Conservation (phyloP, 2,797 vertebrate species). For the Vultur gryphus region DNA sequence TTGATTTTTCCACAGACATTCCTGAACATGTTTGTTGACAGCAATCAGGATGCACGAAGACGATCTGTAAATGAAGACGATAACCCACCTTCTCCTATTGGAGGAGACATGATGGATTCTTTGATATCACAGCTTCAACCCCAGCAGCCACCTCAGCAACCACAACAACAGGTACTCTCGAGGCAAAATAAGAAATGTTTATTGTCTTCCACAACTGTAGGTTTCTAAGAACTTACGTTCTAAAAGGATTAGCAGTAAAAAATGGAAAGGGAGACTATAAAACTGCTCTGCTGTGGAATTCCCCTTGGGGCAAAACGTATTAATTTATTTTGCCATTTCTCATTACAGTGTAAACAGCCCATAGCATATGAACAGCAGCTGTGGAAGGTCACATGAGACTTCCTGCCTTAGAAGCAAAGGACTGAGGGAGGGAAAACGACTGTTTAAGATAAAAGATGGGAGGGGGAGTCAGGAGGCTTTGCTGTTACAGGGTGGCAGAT, state of each 20-base stretch:
- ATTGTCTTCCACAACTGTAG: neutral
- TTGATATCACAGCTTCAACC: slow-evolving; percentile 89
- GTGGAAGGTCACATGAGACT: slow-evolving; percentile 1
- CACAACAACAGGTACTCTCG: slow-evolving; percentile 69
- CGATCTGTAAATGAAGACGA: slow-evolving; percentile 97
- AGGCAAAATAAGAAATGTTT: slow-evolving; percentile 12
- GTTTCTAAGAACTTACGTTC: neutral
- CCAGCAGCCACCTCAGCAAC: slow-evolving; percentile 74
- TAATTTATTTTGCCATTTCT: slow-evolving; percentile 37
- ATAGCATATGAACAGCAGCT: neutral
- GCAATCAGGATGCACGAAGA: slow-evolving; percentile 95
- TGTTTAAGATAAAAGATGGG: neutral
- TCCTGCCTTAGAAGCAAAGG: neutral
- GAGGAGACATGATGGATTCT: slow-evolving; percentile 91
- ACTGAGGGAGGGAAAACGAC: neutral
- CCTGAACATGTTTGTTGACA: slow-evolving; percentile 99
- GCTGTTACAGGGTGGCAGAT: neutral
- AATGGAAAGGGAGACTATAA: neutral
- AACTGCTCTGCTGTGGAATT: neutral
- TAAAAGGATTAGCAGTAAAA: neutral
- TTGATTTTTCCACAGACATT: slow-evolving; percentile 83
- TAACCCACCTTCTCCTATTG: slow-evolving; percentile 96
- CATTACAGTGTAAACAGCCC: neutral
- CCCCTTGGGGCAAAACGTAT: neutral
- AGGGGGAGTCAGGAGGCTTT: neutral